A percentile compares a stretch with the other conserved stretches of the same genome.
phyloP scores from a whole-genome alignment of 2,888 invertebrate species.

The Hipparchia sbordonii region DNA sequence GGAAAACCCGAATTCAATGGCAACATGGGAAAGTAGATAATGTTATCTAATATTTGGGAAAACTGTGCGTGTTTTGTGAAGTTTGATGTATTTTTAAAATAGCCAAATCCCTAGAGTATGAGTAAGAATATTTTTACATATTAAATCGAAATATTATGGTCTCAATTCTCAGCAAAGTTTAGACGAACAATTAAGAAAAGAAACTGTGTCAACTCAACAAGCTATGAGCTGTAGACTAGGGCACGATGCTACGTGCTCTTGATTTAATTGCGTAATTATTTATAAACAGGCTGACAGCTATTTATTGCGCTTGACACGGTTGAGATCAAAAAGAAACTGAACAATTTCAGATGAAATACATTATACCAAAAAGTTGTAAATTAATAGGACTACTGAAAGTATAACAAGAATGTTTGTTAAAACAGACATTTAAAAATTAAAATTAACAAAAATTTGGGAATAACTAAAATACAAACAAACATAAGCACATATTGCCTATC shows the following conservation, averaged over 20 bases:
- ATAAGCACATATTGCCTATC: no score
- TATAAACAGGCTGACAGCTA: conserved; percentile 10
- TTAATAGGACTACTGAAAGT: no score
- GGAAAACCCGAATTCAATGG: conserved; percentile 19
- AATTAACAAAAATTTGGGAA: no score
- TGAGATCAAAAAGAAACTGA: conserved; percentile 13
- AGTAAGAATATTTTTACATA: not conserved
- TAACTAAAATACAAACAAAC: no score
- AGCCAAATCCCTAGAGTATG: not conserved
- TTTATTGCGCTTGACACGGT: conserved; percentile 16
- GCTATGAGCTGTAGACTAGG: conserved; percentile 6
- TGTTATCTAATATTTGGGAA: conserved; percentile 3
- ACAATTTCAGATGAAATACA: not conserved
- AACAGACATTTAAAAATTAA: no score
- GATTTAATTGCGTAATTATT: conserved; percentile 29
- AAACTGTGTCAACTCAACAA: conserved; percentile 16
- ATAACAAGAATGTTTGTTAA: no score
- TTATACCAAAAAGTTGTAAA: not conserved
- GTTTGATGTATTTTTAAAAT: no score
- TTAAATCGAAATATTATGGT: not conserved
- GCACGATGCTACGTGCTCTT: conserved; percentile 24
- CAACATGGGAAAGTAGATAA: not conserved
- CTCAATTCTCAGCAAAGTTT: not conserved
- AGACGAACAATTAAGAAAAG: conserved; percentile 10
- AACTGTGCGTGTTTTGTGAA: not conserved